Percentiles rank a stretch among this genome's conserved stretches.
phyloP scores from a whole-genome alignment of 1,140 invertebrate species.

The Aethina tumida region DNA sequence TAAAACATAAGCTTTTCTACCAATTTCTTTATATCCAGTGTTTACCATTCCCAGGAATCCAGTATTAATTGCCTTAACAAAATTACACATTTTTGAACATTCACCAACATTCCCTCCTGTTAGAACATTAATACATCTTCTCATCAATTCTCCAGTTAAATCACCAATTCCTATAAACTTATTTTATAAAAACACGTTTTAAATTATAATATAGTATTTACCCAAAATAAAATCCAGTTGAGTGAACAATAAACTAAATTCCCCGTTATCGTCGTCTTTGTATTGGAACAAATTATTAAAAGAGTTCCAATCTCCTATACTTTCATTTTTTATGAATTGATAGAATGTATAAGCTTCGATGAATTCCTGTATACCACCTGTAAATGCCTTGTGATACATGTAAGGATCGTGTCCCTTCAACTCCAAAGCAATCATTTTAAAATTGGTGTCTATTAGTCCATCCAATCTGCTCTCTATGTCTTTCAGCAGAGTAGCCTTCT shows the following conservation, averaged over 20 bases:
- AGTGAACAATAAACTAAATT: slow-evolving; percentile 37
- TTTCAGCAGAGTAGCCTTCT: slow-evolving; percentile 43
- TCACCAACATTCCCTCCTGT: slow-evolving; percentile 64
- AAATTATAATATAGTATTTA: too few relatives aligned
- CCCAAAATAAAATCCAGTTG: slow-evolving; percentile 72
- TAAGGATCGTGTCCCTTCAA: slow-evolving; percentile 60
- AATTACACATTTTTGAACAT: slow-evolving; percentile 62
- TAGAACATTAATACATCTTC: slow-evolving; percentile 75
- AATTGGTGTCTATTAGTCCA: slow-evolving; percentile 48
- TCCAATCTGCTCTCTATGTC: slow-evolving; percentile 57
- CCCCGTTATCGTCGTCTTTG: slow-evolving; percentile 12
- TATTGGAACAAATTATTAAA: slow-evolving; percentile 40
- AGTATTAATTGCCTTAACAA: slow-evolving; percentile 62
- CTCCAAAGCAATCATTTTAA: slow-evolving; percentile 61
- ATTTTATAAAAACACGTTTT: too few relatives aligned
- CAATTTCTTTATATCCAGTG: slow-evolving; percentile 50
- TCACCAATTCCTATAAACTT: too few relatives aligned
- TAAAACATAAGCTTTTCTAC: slow-evolving; percentile 59
- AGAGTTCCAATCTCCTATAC: slow-evolving; percentile 36
- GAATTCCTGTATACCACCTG: slow-evolving; percentile 75
- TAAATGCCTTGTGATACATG: slow-evolving; percentile 65
- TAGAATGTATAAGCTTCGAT: slow-evolving; percentile 75
- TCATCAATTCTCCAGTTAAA: slow-evolving; percentile 83
- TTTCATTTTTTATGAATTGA: slow-evolving; percentile 47
- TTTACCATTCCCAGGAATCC: slow-evolving; percentile 56